Evolutionary conservation across 2,888 invertebrate genomes (phyloP).

Genomic region (Cryptocephalus moraei): DNA sequence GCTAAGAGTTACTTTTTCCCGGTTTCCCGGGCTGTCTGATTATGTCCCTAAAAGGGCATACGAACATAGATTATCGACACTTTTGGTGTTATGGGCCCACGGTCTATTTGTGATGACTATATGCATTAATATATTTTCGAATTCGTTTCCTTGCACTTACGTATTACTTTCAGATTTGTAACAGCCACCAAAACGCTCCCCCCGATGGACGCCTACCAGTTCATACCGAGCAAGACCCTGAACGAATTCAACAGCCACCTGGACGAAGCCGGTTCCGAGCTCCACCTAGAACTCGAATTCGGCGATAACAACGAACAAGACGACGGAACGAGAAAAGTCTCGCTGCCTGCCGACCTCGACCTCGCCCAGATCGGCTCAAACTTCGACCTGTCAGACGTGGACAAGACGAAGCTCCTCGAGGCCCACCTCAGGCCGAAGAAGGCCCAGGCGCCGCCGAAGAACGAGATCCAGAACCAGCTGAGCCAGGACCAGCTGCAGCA

Average conservation of each 20-base stretch:
- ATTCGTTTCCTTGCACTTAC: too few relatives aligned
- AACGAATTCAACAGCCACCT: slow-evolving; percentile 82
- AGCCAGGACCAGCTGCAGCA: slow-evolving; percentile 26
- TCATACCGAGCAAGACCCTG: slow-evolving; percentile 73
- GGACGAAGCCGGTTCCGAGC: slow-evolving; percentile 81
- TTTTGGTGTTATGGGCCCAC: too few relatives aligned
- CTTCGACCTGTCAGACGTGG: slow-evolving; percentile 60
- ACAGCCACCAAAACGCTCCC: slow-evolving; percentile 86
- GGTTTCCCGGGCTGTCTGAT: too few relatives aligned
- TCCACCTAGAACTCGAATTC: slow-evolving; percentile 77
- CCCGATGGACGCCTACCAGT: slow-evolving; percentile 78
- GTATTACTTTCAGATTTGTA: slow-evolving; percentile 44
- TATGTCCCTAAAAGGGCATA: too few relatives aligned
- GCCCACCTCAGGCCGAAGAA: slow-evolving; percentile 44
- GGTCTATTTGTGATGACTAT: too few relatives aligned
- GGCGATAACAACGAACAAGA: slow-evolving; percentile 67
- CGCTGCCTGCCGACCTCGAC: slow-evolving; percentile 57
- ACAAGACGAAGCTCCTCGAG: slow-evolving; percentile 49
- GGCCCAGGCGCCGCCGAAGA: slow-evolving; percentile 24
- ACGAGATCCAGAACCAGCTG: slow-evolving; percentile 29
- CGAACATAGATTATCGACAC: too few relatives aligned
- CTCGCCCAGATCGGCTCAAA: slow-evolving; percentile 62
- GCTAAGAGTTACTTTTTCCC: too few relatives aligned
- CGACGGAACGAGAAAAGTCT: slow-evolving; percentile 35
- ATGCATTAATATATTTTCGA: too few relatives aligned